Base-by-base conservation (phyloP, 2,888 invertebrate species). In the Callinectes sapidus region DNA sequence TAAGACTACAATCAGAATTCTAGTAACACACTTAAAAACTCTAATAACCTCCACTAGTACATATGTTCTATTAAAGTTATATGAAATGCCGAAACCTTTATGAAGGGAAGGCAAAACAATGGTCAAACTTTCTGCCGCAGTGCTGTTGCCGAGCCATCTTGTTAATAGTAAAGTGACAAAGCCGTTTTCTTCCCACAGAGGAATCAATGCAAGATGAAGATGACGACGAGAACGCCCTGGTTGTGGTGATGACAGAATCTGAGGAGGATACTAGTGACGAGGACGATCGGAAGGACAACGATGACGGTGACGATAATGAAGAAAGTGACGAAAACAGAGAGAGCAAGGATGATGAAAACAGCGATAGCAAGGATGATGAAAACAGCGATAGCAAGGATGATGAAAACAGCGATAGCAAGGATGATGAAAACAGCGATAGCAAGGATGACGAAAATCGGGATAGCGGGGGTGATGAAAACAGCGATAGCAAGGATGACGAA, bases 231-330 rank as follows among this genome's bases (percentile, higher is more conserved):
- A n/a, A 85, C 23, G 5, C 87, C 48, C 39, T 87, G 48, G 87
- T 66, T 87, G 90, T 66, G 61, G 90, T 66, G 48, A 42, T 77
- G 32, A 16, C 18, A 42, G n/a, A 42, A 55, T 1, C 48, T 54
- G 89, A 92, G 87, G 77, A 88, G 86, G 89, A 89, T 6, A 89
- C 71, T 32, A 54, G 55, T 89, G 81, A 93, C 87, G 54, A 91
- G 42, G 71, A 91, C 32, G 86, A 89, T 23, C 71, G 66, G 91
- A 85, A 91, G 18, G 54, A 88, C 42, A 54, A 77, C 55, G 86
- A 91, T 71, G 32, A 89, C 1, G 89, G 91, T 66, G 71, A 77
- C 71, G 71, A 77, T 77, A 28, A 23, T 71, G 71, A 77, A n/a
- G n/a, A n/a, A n/a, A 77, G 28, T n/a, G 71, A 77, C 71, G 71